Evolutionary conservation across 2,113 vertebrate genomes (phyloP), one percentile per base, ranked within the genome.

Genomic region (Corythaixoides concolor): DNA sequence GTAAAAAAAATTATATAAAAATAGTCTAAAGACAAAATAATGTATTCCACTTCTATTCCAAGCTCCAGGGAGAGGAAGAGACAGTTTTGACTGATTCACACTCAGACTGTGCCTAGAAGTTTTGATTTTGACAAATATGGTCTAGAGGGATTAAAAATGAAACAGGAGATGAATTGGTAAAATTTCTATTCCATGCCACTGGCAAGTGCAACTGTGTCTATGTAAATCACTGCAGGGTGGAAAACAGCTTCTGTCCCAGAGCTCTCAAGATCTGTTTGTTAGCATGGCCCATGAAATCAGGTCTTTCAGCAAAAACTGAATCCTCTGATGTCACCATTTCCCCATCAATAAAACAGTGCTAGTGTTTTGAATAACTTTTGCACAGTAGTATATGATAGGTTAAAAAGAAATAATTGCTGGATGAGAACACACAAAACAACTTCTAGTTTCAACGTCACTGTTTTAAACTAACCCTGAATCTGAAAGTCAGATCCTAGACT

Each of bases 271-370:
- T 12, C 12, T 26, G 27, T 47, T 59, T 86, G 12, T 39, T 62
- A 62, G 2, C 8, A 16, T 8, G 26, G 33, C 14, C 15, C 4
- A 53, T 41, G 85, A 83, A 95, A 73, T 68, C 64, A 78, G 45
- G 50, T 88, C 63, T 66, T 96, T 89, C 68, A 59, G 14, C 20
- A 63, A 82, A 85, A 74, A 15, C 32, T 68, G 35, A 55, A 82
- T 76, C 32, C 17, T 85, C 72, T 30, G 11, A 64, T 84, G 32
- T 33, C 49, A 89, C 60, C 23, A 41, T 87, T 97, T 97, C 49
- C 43, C 41, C 76, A 35, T 88, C 67, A 94, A 78, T 75, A 90
- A 86, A 90, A 59, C 7, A 76, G 12, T 88, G 49, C 41, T 87
- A 80, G 55, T 73, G 53, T 60, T 30, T 72, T 1, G 3, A 91